Base-by-base conservation (phyloP, 2,888 invertebrate species). In the Piscicola geometra region DNA sequence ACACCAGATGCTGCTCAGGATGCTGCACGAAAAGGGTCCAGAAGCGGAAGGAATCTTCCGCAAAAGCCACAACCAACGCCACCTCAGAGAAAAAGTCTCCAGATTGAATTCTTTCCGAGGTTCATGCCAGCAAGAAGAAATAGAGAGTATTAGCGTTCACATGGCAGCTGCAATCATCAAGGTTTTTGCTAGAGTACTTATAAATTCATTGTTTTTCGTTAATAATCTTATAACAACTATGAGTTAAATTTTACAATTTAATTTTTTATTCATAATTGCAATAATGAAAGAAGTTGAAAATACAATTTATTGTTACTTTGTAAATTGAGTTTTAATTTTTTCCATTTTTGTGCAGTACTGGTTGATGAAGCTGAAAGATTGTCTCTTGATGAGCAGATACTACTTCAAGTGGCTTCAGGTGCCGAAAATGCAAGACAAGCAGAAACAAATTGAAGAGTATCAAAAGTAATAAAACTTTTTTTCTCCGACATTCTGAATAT, bases 381-480 rank as follows among this genome's bases (percentile, higher is more conserved):
- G 71, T 30, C 71, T 71, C 21, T 18, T 71, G 32, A 25, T 71
- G 2, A 50, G 71, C n/a, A 32, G 41, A 32, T 12, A 50, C 28
- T 71, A 71, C 50, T 52, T 50, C 52, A 52, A 71, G 50, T 71
- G 71, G 71, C 50, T 71, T 5, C 50, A 71, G 33, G 18, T 50
- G 18, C 50, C 25, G 5, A 25, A 50, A 2, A 50, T 50, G n/a
- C 28, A 50, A 1, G 33, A 52, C 21, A 52, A 1, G 3, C 25
- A 71, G 9, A 52, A 50, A 50, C 33, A 32, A 71, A 35, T 35
- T 30, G n/a, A 33, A 28, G 25, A 25, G 30, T 50, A 47, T 32
- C 33, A 71, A 71, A 50, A 5, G 71, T 71, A 52, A 70, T 28
- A n/a, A n/a, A n/a, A n/a, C n/a, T n/a, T n/a, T n/a, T n/a, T n/a